phyloP scores from a whole-genome alignment of 92 coral and sea anemone genomes.

The Porites rus region DNA sequence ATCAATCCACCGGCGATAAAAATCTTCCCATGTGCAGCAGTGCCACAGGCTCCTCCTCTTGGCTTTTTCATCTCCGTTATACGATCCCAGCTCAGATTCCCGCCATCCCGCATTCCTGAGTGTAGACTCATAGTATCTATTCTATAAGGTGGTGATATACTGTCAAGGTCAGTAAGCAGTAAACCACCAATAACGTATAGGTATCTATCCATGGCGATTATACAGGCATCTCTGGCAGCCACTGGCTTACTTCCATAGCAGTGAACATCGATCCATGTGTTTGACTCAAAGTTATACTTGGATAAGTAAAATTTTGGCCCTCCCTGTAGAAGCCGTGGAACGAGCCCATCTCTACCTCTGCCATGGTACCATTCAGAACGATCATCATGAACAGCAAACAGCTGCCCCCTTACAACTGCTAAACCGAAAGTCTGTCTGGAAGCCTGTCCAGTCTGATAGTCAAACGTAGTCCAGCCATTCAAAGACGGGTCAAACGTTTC shows the following conservation, averaged over 20 bases:
- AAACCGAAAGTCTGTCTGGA: too few relatives aligned
- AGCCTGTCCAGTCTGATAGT: too few relatives aligned
- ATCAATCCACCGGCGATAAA: conserved; percentile 1
- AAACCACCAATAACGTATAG: not conserved
- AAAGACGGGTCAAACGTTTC: not conserved
- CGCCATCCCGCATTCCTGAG: not conserved
- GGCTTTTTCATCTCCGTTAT: not conserved
- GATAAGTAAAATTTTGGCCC: too few relatives aligned
- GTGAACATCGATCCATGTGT: too few relatives aligned
- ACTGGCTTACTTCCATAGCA: too few relatives aligned
- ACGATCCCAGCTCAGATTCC: not conserved
- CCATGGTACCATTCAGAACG: too few relatives aligned
- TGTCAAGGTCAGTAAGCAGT: not conserved
- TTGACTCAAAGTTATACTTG: too few relatives aligned
- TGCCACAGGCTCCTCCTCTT: not conserved
- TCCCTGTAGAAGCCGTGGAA: too few relatives aligned
- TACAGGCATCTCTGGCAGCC: not conserved
- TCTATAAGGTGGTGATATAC: not conserved
- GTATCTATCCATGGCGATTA: not conserved
- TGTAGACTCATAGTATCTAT: not conserved
- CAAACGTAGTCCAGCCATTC: not conserved
- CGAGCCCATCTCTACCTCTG: too few relatives aligned
- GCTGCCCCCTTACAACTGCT: too few relatives aligned
- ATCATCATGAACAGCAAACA: too few relatives aligned
- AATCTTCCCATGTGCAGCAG: not conserved